Evolutionary conservation across 2,797 vertebrate species (phyloP).

Genomic region (Parauchenoglanis punctatus): DNA sequence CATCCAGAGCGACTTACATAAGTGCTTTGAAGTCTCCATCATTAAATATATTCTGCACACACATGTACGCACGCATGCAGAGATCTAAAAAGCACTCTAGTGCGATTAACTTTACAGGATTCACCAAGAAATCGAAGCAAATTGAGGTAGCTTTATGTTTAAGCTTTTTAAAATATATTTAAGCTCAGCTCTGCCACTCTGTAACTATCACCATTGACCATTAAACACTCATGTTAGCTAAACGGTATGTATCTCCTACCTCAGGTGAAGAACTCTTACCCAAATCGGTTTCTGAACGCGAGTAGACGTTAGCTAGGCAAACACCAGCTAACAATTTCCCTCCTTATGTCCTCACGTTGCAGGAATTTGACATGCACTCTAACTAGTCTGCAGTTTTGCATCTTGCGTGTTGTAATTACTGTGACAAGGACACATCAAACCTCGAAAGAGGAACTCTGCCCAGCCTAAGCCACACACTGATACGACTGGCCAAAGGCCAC

Average conservation of each 20-base stretch:
- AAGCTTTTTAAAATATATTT: too few species aligned
- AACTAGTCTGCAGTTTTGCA: not conserved
- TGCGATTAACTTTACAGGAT: too few species aligned
- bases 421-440: not conserved
- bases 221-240: not conserved
- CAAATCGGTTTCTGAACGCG: not conserved
- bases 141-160: too few species aligned
- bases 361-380: not conserved
- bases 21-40: too few species aligned
- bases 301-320: not conserved
- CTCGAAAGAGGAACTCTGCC: not conserved
- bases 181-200: not conserved
- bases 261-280: not conserved
- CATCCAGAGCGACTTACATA: too few species aligned
- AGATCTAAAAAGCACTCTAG: too few species aligned
- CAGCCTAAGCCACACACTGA: not conserved
- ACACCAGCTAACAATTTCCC: not conserved
- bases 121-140: too few species aligned
- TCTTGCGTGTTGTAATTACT: not conserved
- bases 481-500: constrained; percentile 25
- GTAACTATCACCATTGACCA: not conserved
- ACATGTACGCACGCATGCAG: too few species aligned
- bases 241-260: not conserved
- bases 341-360: not conserved
- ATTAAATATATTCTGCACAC: not conserved